Conservation (phyloP, 2,113 vertebrate genomes). For the Onychostoma macrolepis region DNA sequence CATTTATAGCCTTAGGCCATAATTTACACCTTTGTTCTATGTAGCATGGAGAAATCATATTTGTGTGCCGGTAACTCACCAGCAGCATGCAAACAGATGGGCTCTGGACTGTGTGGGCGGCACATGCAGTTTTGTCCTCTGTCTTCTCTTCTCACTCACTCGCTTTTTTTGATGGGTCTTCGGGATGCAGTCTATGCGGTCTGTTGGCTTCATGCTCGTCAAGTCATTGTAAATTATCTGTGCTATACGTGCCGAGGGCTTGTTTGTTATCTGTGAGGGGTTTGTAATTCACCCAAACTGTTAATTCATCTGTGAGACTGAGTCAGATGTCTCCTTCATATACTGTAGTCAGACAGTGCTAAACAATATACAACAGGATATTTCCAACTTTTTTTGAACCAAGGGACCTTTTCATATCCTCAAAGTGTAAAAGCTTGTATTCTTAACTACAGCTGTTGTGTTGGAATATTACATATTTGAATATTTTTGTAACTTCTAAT, state of each 20-base stretch:
- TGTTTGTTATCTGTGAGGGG: conserved; percentile 53
- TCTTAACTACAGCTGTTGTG: not conserved
- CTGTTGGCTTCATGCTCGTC: conserved; percentile 53
- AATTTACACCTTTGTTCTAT: conserved; percentile 51
- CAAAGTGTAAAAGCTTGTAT: not conserved
- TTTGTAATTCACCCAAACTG: conserved; percentile 49
- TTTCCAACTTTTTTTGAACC: not conserved
- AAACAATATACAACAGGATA: conserved; percentile 3
- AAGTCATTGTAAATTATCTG: conserved; percentile 49
- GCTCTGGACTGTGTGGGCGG: conserved; percentile 61
- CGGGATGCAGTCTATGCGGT: conserved; percentile 45
- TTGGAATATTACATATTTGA: not conserved
- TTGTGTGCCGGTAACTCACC: conserved; percentile 52
- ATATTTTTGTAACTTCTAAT: not conserved
- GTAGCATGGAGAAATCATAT: conserved; percentile 49
- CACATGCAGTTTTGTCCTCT: conserved; percentile 57
- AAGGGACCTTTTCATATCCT: not conserved
- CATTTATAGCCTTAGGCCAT: conserved; percentile 47
- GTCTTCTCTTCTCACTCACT: conserved; percentile 34
- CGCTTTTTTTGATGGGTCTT: conserved; percentile 41
- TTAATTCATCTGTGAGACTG: conserved; percentile 51
- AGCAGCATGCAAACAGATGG: conserved; percentile 60
- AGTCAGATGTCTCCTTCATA: conserved; percentile 44
- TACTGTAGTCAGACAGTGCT: not conserved
- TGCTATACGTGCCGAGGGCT: conserved; percentile 51